Percentiles rank a stretch among this genome's conserved stretches.
phyloP scores from a whole-genome alignment of 64 coral and sea anemone species.

The Hydrozoanthus tunicans region DNA sequence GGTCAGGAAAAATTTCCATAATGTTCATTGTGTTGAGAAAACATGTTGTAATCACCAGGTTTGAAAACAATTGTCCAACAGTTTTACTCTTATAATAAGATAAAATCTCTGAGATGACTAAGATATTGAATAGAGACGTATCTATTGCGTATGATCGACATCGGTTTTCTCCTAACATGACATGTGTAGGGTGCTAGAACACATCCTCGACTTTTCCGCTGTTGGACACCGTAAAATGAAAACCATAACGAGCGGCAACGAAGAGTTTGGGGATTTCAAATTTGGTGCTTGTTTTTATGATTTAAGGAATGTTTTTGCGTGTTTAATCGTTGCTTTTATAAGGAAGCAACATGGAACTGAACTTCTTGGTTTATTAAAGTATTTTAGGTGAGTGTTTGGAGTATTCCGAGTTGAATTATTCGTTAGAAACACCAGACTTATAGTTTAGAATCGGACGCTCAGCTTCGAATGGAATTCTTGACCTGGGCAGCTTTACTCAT shows the following conservation, averaged over 20 bases:
- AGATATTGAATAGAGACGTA: too few relatives aligned
- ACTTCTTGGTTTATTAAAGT: neutral
- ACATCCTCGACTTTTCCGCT: neutral
- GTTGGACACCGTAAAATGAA: neutral
- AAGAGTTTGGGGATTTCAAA: conserved; percentile 30
- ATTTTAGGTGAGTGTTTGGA: conserved; percentile 41
- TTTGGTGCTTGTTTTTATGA: conserved; percentile 15
- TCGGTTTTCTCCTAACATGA: conserved; percentile 26
- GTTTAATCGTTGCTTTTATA: neutral
- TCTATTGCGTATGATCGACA: neutral
- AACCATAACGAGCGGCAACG: conserved; percentile 30
- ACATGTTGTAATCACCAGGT: neutral
- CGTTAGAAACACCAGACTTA: neutral
- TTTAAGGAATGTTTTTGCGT: neutral
- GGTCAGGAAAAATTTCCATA: neutral
- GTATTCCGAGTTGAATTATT: neutral
- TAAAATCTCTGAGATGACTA: too few relatives aligned
- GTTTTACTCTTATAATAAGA: too few relatives aligned
- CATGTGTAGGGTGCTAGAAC: neutral
- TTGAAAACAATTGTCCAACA: neutral
- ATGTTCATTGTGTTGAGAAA: neutral
- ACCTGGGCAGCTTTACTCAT: neutral
- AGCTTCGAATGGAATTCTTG: conserved; percentile 14
- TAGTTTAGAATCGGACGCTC: neutral
- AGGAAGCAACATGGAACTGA: conserved; percentile 26